phyloP scores from a whole-genome alignment of 1,140 invertebrate species.

The Scylla paramamosain region DNA sequence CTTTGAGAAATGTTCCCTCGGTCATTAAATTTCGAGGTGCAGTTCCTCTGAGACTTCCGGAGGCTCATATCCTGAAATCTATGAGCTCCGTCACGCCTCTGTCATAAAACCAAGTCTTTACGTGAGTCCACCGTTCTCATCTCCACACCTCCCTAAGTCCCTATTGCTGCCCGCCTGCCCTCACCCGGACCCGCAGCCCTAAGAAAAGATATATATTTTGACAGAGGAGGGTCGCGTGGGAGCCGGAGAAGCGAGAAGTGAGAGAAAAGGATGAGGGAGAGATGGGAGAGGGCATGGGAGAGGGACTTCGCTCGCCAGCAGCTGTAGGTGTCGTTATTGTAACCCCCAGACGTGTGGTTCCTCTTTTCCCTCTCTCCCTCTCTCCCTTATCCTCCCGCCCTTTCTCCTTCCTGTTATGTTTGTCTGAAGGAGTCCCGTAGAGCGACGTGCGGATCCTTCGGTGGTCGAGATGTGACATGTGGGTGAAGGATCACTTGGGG shows the following conservation, averaged over 20 bases:
- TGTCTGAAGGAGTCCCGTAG: neutral
- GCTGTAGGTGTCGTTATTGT: constrained; percentile 13
- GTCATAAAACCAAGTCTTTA: constrained; percentile 59
- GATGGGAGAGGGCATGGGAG: neutral
- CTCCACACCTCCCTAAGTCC: constrained; percentile 28
- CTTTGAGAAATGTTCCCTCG: neutral
- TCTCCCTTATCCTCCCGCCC: neutral
- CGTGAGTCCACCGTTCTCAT: constrained; percentile 37
- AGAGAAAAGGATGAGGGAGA: neutral
- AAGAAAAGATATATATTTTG: constrained; percentile 39
- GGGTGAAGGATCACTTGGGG: neutral
- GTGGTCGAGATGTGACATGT: neutral
- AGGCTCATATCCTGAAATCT: constrained; percentile 51
- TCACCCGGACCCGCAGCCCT: neutral
- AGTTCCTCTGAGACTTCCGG: neutral
- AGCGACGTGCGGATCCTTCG: neutral
- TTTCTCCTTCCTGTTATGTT: neutral
- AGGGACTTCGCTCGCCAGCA: neutral
- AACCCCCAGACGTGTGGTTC: neutral
- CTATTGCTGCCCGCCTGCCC: constrained; percentile 24
- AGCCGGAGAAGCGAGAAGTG: neutral
- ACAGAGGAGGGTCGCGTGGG: constrained; percentile 15
- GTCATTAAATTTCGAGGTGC: neutral
- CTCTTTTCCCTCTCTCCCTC: neutral
- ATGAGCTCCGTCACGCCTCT: constrained; percentile 44